phyloP scores from a whole-genome alignment of 2,888 invertebrate species.

The Hypomecis punctinalis region DNA sequence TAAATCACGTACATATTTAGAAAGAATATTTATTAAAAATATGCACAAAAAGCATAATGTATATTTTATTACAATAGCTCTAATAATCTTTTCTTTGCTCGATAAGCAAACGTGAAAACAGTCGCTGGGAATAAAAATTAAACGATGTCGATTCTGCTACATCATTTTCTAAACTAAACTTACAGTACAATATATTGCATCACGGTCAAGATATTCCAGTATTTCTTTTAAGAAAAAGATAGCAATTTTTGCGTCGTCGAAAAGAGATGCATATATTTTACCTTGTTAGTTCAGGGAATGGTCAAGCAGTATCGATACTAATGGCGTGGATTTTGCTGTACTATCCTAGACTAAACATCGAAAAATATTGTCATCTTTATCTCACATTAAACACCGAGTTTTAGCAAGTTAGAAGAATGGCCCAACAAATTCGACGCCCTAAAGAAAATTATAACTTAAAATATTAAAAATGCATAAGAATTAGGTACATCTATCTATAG shows the following conservation, averaged over 20 bases:
- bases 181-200: too few relatives aligned
- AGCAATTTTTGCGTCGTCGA: too few relatives aligned
- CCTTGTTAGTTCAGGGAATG: too few relatives aligned
- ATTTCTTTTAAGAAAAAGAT: too few relatives aligned
- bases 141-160: background rate
- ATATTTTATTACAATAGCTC: slow-evolving; percentile 24
- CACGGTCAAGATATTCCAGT: too few relatives aligned
- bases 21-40: slow-evolving; percentile 35
- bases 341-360: background rate
- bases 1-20: slow-evolving; percentile 29
- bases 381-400: background rate
- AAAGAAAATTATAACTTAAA: slow-evolving; percentile 3
- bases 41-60: slow-evolving; percentile 34
- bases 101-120: slow-evolving; percentile 14
- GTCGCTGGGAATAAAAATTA: slow-evolving; percentile 23
- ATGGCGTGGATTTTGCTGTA: background rate
- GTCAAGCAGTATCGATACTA: background rate
- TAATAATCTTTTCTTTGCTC: slow-evolving; percentile 14
- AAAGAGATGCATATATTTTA: too few relatives aligned
- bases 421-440: background rate
- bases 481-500: slow-evolving; percentile 14
- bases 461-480: slow-evolving; percentile 23
- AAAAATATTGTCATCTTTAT: background rate
- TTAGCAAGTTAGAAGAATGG: background rate
- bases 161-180: too few relatives aligned